phyloP scores from a whole-genome alignment of 2,113 vertebrate species.

The Narcine bancroftii region DNA sequence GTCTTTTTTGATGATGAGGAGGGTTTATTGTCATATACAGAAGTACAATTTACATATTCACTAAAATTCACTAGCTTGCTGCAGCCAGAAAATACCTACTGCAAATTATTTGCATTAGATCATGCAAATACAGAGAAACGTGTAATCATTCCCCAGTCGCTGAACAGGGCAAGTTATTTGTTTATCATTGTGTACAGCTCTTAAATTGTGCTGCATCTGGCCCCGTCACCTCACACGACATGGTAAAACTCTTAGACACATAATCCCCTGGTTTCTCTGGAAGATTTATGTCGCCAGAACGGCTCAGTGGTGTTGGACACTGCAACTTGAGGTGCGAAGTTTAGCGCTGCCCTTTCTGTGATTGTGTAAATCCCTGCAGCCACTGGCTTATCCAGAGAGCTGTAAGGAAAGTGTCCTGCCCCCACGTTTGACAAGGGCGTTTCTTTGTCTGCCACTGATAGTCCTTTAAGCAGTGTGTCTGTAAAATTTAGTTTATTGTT shows the following conservation, averaged over 20 bases:
- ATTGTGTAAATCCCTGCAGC: conserved; percentile 47
- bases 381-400: conserved; percentile 45
- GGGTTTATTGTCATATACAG: too few relatives aligned
- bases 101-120: too few relatives aligned
- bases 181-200: conserved; percentile 55
- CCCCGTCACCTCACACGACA: conserved; percentile 59
- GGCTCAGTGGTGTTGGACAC: conserved; percentile 58
- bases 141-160: not conserved
- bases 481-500: conserved; percentile 66
- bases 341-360: conserved; percentile 50
- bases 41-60: too few relatives aligned
- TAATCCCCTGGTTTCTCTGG: conserved; percentile 51
- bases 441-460: conserved; percentile 49
- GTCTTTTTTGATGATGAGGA: too few relatives aligned
- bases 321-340: conserved; percentile 59
- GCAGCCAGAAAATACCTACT: too few relatives aligned
- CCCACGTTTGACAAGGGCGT: conserved; percentile 44
- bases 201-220: conserved; percentile 52
- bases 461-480: conserved; percentile 56
- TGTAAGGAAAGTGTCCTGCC: conserved; percentile 15
- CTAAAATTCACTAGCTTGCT: too few relatives aligned
- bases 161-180: conserved; percentile 39
- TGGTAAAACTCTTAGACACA: conserved; percentile 69
- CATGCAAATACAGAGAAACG: not conserved
- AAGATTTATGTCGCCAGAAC: conserved; percentile 63